Evolutionary conservation across 2,797 vertebrate genomes (phyloP).

Genomic region (Gymnothorax javanicus): DNA sequence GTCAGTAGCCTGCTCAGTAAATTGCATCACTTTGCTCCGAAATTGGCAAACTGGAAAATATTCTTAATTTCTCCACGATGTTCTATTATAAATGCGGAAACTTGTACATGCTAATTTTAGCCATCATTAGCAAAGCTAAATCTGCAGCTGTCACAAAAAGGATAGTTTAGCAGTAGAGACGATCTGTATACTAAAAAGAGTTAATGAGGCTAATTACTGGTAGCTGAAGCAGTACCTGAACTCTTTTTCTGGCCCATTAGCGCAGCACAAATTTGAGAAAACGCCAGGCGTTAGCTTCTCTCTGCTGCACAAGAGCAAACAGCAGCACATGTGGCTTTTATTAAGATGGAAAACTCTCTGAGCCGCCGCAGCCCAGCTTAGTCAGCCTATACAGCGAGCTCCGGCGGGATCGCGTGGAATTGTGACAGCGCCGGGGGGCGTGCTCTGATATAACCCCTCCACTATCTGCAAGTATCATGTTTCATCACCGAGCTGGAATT

Average conservation of each 20-base stretch:
- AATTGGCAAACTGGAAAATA: neutral
- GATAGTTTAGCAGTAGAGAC: neutral
- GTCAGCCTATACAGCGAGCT: neutral
- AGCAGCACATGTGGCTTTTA: neutral
- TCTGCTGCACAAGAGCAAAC: neutral
- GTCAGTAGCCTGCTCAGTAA: neutral
- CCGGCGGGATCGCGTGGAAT: neutral
- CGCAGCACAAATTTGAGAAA: neutral
- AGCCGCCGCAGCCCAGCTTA: neutral
- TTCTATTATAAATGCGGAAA: neutral
- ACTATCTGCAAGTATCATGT: neutral
- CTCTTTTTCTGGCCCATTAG: neutral
- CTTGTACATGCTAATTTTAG: neutral
- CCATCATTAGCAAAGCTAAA: neutral
- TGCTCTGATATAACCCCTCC: slow-evolving; percentile 15
- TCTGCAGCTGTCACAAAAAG: neutral
- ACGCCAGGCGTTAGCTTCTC: neutral
- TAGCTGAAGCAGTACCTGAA: neutral
- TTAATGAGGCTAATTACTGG: neutral
- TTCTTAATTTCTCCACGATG: too few relatives aligned
- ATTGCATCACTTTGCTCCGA: neutral
- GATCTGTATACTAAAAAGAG: neutral
- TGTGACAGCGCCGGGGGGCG: neutral
- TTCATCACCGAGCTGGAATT: neutral
- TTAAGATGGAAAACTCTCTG: too few relatives aligned